Conservation (phyloP, 2,113 vertebrate species). For the Microtus oregoni region DNA sequence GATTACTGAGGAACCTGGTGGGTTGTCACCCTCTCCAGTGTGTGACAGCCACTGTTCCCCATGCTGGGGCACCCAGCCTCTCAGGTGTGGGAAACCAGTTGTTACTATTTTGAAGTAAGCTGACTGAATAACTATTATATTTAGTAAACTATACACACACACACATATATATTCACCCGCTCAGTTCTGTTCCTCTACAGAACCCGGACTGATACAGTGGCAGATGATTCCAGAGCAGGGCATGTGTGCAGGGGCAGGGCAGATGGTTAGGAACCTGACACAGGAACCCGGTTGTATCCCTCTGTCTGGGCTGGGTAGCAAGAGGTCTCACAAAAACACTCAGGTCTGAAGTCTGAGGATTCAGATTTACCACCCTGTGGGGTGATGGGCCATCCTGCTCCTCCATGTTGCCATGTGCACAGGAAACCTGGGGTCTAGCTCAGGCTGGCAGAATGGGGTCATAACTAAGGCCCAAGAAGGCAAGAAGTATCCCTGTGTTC, state of each 20-base stretch:
- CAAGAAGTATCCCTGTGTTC: conserved; percentile 65
- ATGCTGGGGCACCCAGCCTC: background rate
- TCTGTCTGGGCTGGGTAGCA: background rate
- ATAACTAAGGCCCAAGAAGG: background rate
- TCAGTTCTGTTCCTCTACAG: background rate
- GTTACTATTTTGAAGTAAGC: background rate
- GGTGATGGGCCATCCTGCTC: background rate
- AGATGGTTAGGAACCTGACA: background rate
- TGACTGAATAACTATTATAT: background rate
- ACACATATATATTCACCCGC: background rate
- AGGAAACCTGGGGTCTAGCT: conserved; percentile 55
- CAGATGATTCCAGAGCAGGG: background rate
- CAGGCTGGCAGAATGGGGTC: conserved; percentile 28
- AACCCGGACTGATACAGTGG: background rate
- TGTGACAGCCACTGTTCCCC: background rate
- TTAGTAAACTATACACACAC: background rate
- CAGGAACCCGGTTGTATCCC: background rate
- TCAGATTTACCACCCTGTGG: background rate
- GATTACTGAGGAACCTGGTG: background rate
- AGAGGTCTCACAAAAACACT: too few relatives aligned
- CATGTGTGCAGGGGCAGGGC: too few relatives aligned
- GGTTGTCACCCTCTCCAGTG: background rate
- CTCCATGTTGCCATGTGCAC: background rate
- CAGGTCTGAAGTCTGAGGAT: fast-evolving
- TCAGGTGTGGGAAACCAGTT: background rate